These are phyloP conservation scores for Palythoa grandiflora DNA, from an alignment of 92 coral and sea anemone species.

Conservation along the genomic window DNA sequence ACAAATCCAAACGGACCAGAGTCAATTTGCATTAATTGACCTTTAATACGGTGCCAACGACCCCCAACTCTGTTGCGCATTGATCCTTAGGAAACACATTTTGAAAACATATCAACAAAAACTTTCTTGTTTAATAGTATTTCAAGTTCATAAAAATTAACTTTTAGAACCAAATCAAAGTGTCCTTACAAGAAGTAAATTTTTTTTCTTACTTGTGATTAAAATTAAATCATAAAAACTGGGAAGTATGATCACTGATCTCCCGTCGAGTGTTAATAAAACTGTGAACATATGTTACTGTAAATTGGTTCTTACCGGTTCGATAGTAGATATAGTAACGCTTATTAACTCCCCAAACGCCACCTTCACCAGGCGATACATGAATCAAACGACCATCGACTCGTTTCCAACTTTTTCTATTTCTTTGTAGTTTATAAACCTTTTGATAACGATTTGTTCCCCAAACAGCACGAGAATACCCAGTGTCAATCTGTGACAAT, in stretches of 20 bases:
- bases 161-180: no score
- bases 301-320: neutral
- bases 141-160: no score
- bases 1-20: neutral
- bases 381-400: constrained; percentile 35
- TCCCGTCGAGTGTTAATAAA: no score
- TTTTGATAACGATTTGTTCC: constrained; percentile 16
- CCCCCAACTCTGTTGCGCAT: constrained; percentile 15
- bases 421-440: constrained; percentile 24
- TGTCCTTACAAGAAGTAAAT: no score
- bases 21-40: constrained; percentile 8
- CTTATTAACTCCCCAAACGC: constrained; percentile 41
- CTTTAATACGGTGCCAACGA: constrained; percentile 4
- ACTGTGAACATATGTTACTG: no score
- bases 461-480: constrained; percentile 47
- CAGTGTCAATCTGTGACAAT: constrained; percentile 10
- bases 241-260: no score
- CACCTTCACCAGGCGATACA: constrained; percentile 43
- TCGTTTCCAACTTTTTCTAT: constrained; percentile 27
- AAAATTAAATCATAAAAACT: no score
- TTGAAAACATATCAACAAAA: no score
- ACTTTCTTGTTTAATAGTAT: no score
- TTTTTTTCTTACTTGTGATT: no score
- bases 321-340: neutral
- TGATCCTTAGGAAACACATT: neutral